Conservation (phyloP, 2,113 vertebrate genomes). For the Plestiodon gilberti region DNA sequence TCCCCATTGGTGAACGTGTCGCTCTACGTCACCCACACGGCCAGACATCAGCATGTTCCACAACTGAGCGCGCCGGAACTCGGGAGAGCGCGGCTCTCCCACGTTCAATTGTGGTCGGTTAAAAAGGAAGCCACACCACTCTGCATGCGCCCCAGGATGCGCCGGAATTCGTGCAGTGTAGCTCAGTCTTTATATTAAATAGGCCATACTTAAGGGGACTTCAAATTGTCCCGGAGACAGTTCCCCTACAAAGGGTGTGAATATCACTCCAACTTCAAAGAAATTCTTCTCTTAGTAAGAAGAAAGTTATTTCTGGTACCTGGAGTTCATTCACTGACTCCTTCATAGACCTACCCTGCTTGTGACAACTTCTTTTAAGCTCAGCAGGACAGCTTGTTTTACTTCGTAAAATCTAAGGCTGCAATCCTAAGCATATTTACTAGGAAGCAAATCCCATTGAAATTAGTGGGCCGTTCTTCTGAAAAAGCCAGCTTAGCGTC, state of each 20-base stretch:
- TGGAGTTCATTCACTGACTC: neutral
- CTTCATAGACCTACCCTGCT: neutral
- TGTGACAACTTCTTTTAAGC: neutral
- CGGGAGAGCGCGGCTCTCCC: no score
- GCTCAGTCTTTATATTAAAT: conserved; percentile 3
- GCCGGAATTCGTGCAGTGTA: no score
- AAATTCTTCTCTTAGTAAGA: neutral
- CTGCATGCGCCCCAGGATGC: no score
- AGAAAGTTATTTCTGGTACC: neutral
- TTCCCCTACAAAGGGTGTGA: neutral
- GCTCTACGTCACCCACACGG: no score
- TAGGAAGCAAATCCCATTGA: no score
- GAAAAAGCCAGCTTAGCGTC: neutral
- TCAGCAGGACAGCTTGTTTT: neutral
- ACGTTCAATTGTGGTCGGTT: no score
- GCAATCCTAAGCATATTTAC: neutral
- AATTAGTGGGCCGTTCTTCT: no score
- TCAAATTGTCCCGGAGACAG: neutral
- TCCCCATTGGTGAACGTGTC: no score
- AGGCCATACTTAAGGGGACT: neutral
- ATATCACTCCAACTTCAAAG: neutral
- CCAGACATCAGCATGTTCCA: no score
- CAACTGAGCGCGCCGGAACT: no score
- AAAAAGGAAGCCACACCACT: no score
- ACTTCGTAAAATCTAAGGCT: neutral